A percentile compares a stretch with the other conserved stretches of the same genome.
These are phyloP conservation scores for Euglossa dilemma DNA, from an alignment of 1,140 invertebrate genomes.

Conservation along the genomic window DNA sequence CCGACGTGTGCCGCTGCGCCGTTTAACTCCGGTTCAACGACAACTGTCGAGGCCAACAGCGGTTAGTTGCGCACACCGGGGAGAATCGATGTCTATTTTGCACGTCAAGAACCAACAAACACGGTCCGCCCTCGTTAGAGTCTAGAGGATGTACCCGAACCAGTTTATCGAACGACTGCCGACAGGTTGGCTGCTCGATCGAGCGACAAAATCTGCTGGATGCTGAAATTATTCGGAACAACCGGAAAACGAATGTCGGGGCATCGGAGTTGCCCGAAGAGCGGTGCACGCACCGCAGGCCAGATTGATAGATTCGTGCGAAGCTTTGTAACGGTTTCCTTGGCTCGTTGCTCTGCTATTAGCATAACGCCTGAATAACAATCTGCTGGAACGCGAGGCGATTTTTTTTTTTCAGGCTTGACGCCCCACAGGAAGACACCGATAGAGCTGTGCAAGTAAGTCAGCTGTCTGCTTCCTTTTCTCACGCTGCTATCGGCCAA, in stretches of 20 bases:
- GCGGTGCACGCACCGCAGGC: neutral
- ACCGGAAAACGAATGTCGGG: neutral
- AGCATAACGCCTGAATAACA: conserved; percentile 67
- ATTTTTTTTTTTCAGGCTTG: neutral
- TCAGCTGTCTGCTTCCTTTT: neutral
- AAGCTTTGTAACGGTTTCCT: conserved; percentile 57
- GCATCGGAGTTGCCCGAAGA: neutral
- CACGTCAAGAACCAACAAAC: neutral
- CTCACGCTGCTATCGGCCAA: neutral
- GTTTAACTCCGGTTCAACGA: neutral
- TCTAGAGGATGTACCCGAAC: neutral
- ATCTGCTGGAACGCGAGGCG: conserved; percentile 54
- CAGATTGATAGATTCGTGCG: conserved; percentile 26
- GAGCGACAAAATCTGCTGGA: neutral
- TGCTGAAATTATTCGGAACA: neutral
- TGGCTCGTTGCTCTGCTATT: conserved; percentile 56
- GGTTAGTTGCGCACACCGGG: too few species aligned
- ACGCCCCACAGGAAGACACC: neutral
- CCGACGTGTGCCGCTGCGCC: too few species aligned
- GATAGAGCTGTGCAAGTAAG: conserved; percentile 10
- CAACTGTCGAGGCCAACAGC: neutral
- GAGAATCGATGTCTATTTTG: neutral
- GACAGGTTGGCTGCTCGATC: neutral
- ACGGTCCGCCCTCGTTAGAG: too few species aligned
- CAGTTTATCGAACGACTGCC: neutral